Evolutionary conservation across 1,140 invertebrate species (phyloP).

Genomic region (Drosophila hydei): DNA sequence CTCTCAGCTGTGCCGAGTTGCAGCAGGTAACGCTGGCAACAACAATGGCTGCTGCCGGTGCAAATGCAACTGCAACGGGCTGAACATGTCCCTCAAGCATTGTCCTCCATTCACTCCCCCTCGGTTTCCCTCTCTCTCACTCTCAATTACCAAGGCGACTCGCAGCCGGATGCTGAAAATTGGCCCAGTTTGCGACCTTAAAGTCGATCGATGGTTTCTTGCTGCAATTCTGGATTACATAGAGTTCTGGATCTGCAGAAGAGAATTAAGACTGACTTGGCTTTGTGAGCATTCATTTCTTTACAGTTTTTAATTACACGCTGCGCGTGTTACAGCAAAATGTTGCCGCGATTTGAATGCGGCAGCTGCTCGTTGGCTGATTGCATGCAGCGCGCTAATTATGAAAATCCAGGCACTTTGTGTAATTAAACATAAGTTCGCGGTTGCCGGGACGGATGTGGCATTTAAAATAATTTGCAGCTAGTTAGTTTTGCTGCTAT

Average conservation of each 20-base stretch:
- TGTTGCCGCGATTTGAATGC: slow-evolving; percentile 49
- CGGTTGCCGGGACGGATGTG: slow-evolving; percentile 4
- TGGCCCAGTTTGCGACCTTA: slow-evolving; percentile 26
- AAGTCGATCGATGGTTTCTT: slow-evolving; percentile 24
- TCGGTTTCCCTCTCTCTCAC: not conserved
- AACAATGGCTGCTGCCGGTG: slow-evolving; percentile 42
- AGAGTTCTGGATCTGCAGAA: not conserved
- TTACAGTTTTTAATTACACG: slow-evolving; percentile 11
- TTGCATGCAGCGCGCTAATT: slow-evolving; percentile 58
- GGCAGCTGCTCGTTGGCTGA: slow-evolving; percentile 33
- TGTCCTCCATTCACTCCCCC: slow-evolving; percentile 33
- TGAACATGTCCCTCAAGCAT: slow-evolving; percentile 56
- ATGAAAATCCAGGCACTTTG: slow-evolving; percentile 62
- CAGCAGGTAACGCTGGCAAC: slow-evolving; percentile 21
- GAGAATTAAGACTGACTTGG: not conserved
- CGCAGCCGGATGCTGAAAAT: slow-evolving; percentile 39
- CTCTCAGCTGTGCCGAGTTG: slow-evolving; percentile 61
- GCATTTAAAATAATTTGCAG: slow-evolving; percentile 64
- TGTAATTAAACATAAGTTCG: slow-evolving; percentile 62
- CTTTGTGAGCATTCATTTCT: slow-evolving; percentile 3
- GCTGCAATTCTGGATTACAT: not conserved
- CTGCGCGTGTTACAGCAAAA: slow-evolving; percentile 27
- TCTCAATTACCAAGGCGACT: slow-evolving; percentile 49
- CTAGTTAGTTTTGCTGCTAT: slow-evolving; percentile 27
- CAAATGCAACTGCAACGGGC: slow-evolving; percentile 48